Base-by-base conservation (phyloP, 2,113 vertebrate genomes). In the Oophaga pumilio region DNA sequence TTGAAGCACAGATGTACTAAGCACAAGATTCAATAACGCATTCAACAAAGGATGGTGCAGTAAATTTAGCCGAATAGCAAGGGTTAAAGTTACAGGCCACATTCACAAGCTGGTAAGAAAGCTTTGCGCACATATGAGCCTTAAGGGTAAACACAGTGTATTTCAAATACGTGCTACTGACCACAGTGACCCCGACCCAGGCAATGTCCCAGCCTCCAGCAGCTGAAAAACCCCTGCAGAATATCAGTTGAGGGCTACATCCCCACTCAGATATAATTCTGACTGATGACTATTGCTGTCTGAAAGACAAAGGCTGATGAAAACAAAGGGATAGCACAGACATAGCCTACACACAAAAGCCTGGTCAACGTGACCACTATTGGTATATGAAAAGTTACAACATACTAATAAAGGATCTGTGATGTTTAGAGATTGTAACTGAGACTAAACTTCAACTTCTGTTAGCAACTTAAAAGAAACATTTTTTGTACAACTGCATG, bases 251-350 rank as follows among this genome's bases (percentile, higher is more conserved):
- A 85, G 82, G 88, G 86, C 91, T 86, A 80, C n/a, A 89, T 77
- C 71, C 66, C 73, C 77, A 88, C 86, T 92, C 81, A 91, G 52
- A 77, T 84, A 79, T 88, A 92, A 91, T 89, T 91, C 88, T 89
- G 85, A 93, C 88, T 85, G 28, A 53, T 86, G 90, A 93, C 89
- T 90, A 91, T 86, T 82, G 91, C 66, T 90, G 82, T 90, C 76
- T 71, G 3, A 62, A 49, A 60, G 17, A 50, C 0, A 88, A 50
- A 73, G 1, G 0, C 18, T 60, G 0, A 83, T 26, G 86, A 53
- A 88, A 24, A 66, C 69, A 85, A 62, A 85, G 64, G 76, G 71
- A 62, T 24, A 52, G 33, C 24, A 85, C 18, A 14, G 13, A 43
- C 26, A 85, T 49, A 60, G 84, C 53, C 26, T 14, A 49, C 62